These are phyloP conservation scores for Oncorhynchus tshawytscha DNA, from an alignment of 2,113 vertebrate species.

Conservation along the genomic window DNA sequence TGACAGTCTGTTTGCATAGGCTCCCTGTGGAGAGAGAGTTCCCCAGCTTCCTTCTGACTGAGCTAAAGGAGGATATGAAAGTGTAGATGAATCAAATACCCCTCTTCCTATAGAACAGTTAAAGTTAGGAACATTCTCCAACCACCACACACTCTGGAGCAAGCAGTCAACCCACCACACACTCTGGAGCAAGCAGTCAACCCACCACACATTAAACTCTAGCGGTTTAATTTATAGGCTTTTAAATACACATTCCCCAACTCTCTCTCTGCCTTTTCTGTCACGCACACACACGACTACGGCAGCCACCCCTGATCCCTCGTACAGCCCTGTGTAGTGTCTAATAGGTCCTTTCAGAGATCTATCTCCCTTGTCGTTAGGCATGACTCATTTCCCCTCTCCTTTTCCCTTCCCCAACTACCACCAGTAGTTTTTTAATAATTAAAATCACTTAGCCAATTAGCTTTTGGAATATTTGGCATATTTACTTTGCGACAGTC, in stretches of 20 bases:
- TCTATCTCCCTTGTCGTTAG: background rate
- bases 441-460: constrained; percentile 32
- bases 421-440: background rate
- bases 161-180: no score
- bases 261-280: background rate
- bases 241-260: background rate
- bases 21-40: background rate
- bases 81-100: background rate
- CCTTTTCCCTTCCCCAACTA: background rate
- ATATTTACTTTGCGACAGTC: background rate
- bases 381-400: constrained; percentile 5
- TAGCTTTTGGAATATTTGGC: background rate
- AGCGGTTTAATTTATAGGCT: background rate
- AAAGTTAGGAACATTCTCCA: background rate
- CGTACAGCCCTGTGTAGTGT: background rate
- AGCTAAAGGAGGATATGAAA: no score
- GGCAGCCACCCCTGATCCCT: constrained; percentile 16
- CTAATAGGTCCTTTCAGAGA: constrained; percentile 37
- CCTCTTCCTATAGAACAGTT: background rate
- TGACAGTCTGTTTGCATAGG: background rate
- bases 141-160: no score
- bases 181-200: background rate
- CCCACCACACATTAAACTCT: background rate
- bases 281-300: constrained; percentile 2
- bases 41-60: no score